A percentile compares a stretch with the other conserved stretches of the same genome.
Evolutionary conservation across 2,113 vertebrate species (phyloP).

Genomic region (Dipodomys ordii): DNA sequence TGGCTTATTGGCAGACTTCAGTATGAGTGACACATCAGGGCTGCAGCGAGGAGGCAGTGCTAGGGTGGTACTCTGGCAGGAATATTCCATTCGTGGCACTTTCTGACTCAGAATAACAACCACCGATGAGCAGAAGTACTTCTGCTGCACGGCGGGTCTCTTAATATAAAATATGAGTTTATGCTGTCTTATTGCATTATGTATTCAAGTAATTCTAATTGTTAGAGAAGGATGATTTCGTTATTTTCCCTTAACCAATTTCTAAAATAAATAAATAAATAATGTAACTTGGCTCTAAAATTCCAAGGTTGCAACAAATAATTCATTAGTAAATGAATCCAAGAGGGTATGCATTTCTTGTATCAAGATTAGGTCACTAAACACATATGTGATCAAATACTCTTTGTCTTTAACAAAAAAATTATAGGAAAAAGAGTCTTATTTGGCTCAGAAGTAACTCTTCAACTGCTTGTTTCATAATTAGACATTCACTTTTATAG

Average conservation of each 20-base stretch:
- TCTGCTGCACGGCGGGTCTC: not conserved
- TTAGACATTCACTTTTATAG: not conserved
- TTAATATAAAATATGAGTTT: conserved; percentile 15
- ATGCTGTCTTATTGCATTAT: not conserved
- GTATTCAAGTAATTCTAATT: not conserved
- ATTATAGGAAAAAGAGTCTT: not conserved
- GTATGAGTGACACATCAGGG: conserved; percentile 21
- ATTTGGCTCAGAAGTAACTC: conserved; percentile 1
- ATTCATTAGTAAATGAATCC: not conserved
- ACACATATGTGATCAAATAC: not conserved
- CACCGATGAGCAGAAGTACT: conserved; percentile 20
- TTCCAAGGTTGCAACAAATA: not conserved
- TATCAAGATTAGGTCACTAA: not conserved
- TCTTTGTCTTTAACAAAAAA: not conserved
- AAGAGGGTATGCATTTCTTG: not conserved
- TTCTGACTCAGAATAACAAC: conserved; percentile 67
- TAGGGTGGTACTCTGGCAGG: conserved; percentile 62
- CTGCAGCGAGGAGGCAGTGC: not conserved
- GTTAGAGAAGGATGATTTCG: not conserved
- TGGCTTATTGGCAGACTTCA: conserved; percentile 34
- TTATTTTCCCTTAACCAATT: not conserved
- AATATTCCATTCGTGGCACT: conserved; percentile 45
- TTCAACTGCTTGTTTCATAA: not conserved
- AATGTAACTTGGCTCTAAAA: not conserved
- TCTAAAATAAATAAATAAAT: not conserved